Evolutionary conservation across 1,140 invertebrate species (phyloP), one percentile per base, ranked within the genome.

Genomic region (Macrostomum lignano): DNA sequence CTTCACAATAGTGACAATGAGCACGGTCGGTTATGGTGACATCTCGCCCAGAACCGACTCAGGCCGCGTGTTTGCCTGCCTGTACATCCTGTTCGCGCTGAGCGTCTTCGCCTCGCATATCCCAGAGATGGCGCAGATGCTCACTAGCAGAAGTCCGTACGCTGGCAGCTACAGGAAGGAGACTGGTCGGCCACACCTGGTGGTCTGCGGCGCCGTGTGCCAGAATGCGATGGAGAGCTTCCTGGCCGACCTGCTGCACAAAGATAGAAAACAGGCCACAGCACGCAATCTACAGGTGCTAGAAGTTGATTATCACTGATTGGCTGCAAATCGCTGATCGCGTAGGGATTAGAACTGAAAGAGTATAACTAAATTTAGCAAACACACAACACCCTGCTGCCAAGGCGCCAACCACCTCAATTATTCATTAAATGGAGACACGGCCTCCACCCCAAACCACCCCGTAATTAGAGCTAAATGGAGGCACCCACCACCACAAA

Each of bases 1-100:
- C 64, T 93, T 93, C 65, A 68, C 86, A 38, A 86, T 93, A 61
- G 84, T 93, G 44, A 93, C 84, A 46, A 93, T 93, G 82, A 93
- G 82, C 43, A 93, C 84, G 39, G 84, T 93, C 58, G 82, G 82
- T 52, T 91, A 91, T 61, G 82, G 82, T 63, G 82, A 91, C 63
- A 77, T 91, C 50, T 86, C 71, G 65, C 91, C 82, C 66, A 70
- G 81, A 57, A 93, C 84, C 43, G 68, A 86, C 50, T 68, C 91
- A 46, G 84, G 84, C 55, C 68, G 79, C 64, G 78, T 77, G 50
- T 91, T 91, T 68, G 74, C 91, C 62, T 79, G 91, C 58, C 82
- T 93, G 69, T 93, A 91, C 69, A 75, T 93, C 58, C 75, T 93
- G 55, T 79, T 88, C 61, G 81, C 81, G 66, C 78, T 91, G 76